Evolutionary conservation across 2,113 vertebrate species (phyloP), one percentile per base, ranked within the genome.

Genomic region (Istiophorus platypterus): DNA sequence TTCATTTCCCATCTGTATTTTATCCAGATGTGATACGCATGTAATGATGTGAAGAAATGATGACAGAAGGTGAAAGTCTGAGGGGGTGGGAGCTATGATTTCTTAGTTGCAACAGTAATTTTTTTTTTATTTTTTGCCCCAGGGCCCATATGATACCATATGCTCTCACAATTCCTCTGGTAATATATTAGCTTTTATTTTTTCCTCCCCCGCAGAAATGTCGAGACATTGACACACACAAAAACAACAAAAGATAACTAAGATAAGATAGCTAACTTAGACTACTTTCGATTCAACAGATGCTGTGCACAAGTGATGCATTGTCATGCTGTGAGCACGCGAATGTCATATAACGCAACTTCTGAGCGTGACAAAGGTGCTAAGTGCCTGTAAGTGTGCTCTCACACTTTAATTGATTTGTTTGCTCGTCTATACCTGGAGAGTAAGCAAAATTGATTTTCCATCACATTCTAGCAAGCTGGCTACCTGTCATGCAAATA

Each of bases 401-500:
- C 39, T 51, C 37, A 37, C 34, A 34, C 76, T 76, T 70, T 22
- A 86, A 90, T 82, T 81, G 73, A 88, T 91, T 72, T 66, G 70
- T 76, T 73, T 64, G 64, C 61, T 31, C 62, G 3, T 71, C 76
- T 80, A 20, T 68, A 85, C 84, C 47, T 72, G 63, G 78, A 81
- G 71, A 86, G 75, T 41, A 79, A 65, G 62, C 80, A 61, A 64
- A 78, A 90, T 82, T n/a, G 84, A 88, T 86, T 90, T 86, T 42
- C 79, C 34, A 70, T 88, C 89, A 82, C 45, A 69, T 80, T 82
- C 72, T 41, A 17, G 67, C 52, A 70, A 81, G 71, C 81, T 81
- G 72, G 67, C 69, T 49, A 66, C 71, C 42, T 22, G 56, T 87
- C 82, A 85, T 84, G 80, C 77, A 81, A 84, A 84, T 72, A 39